Percentiles rank a stretch among this genome's conserved stretches.
phyloP scores from a whole-genome alignment of 2,113 vertebrate species.

The Lates calcarifer region DNA sequence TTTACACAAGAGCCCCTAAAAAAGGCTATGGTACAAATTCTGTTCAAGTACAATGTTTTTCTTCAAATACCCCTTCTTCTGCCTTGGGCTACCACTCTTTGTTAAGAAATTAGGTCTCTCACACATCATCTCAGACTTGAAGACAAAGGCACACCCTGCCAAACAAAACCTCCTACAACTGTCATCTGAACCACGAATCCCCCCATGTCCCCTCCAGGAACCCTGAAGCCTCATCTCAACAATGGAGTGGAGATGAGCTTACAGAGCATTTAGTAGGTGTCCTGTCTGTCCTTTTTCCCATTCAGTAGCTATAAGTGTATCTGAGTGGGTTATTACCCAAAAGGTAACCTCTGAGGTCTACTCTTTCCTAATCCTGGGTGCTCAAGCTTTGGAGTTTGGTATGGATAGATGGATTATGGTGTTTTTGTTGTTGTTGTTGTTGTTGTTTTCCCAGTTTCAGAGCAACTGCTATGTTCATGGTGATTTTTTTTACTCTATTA shows the following conservation, averaged over 20 bases:
- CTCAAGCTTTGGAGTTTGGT: not conserved
- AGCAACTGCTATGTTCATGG: too few relatives aligned
- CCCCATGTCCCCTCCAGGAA: conserved; percentile 46
- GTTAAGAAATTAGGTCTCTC: conserved; percentile 65
- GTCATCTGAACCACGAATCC: conserved; percentile 58
- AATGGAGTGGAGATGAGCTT: conserved; percentile 52
- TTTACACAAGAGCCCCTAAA: not conserved
- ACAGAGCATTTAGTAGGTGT: conserved; percentile 19
- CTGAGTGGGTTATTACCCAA: not conserved
- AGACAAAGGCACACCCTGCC: conserved; percentile 58
- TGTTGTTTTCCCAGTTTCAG: too few relatives aligned
- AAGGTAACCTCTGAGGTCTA: not conserved
- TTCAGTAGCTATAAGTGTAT: conserved; percentile 20
- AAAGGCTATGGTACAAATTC: not conserved
- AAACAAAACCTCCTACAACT: conserved; percentile 52
- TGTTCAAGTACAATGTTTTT: not conserved
- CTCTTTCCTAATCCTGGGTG: conserved; percentile 5
- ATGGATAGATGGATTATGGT: too few relatives aligned
- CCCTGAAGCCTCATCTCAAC: conserved; percentile 26
- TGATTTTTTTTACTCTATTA: not conserved
- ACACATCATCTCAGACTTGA: conserved; percentile 20
- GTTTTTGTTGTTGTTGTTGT: too few relatives aligned
- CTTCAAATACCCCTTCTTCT: not conserved
- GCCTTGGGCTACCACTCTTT: conserved; percentile 50
- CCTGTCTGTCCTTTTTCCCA: not conserved